Evolutionary conservation across 2,888 invertebrate genomes (phyloP).

Genomic region (Papilio elwesi): DNA sequence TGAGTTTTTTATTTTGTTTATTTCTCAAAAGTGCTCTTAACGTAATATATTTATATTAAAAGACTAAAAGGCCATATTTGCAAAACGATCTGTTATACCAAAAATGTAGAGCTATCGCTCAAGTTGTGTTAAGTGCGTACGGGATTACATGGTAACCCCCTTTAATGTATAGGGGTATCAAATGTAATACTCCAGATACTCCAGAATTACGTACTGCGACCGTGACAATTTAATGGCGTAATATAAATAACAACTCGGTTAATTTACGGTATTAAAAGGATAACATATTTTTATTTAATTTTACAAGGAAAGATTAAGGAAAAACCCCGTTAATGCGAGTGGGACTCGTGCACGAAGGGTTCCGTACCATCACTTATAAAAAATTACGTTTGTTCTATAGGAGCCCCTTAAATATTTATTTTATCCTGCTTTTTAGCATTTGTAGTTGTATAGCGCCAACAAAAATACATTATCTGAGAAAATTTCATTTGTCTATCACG

Average conservation of each 20-base stretch:
- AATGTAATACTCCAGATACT: slow-evolving; percentile 14
- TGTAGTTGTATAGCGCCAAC: too few species aligned
- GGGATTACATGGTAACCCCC: slow-evolving; percentile 8
- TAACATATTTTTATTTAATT: too few species aligned
- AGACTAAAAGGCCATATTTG: not conserved
- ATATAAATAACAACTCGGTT: slow-evolving; percentile 5
- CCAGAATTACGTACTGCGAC: slow-evolving; percentile 21
- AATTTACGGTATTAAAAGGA: not conserved
- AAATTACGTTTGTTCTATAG: too few species aligned
- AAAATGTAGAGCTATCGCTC: slow-evolving; percentile 15
- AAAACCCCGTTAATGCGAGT: too few species aligned
- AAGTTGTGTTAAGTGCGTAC: slow-evolving; percentile 17
- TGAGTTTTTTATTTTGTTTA: not conserved
- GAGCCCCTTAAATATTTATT: too few species aligned
- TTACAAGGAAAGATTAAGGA: too few species aligned
- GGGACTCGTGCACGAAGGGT: too few species aligned
- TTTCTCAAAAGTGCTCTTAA: not conserved
- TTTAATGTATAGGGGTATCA: slow-evolving; percentile 20
- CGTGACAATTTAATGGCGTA: slow-evolving; percentile 12
- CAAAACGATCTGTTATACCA: slow-evolving; percentile 9
- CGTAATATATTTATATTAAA: not conserved
- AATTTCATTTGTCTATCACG: too few species aligned
- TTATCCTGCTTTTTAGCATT: too few species aligned
- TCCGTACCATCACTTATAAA: too few species aligned
- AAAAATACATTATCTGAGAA: too few species aligned